A percentile compares a stretch with the other conserved stretches of the same genome.
Evolutionary conservation across 2,797 vertebrate species (phyloP).

Genomic region (Alfaro cultratus): DNA sequence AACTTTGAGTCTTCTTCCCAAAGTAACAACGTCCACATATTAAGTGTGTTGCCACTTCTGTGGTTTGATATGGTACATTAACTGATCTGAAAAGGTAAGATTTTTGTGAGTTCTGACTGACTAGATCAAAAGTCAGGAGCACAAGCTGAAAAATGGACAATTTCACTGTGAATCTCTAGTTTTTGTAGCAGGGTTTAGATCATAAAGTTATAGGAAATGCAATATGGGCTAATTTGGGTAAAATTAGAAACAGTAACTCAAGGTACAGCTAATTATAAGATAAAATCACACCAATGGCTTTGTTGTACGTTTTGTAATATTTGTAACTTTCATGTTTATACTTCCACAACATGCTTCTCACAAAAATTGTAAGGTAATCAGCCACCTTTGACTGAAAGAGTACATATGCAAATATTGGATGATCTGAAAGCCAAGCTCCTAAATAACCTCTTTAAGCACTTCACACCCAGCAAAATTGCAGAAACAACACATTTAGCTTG

Average conservation of each 20-base stretch:
- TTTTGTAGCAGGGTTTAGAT: constrained; percentile 48
- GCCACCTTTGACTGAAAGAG: constrained; percentile 32
- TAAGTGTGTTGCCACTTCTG: neutral
- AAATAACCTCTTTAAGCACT: constrained; percentile 49
- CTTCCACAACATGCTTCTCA: constrained; percentile 42
- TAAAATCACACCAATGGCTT: constrained; percentile 19
- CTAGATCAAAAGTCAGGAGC: neutral
- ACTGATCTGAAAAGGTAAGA: neutral
- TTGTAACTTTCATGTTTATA: constrained; percentile 45
- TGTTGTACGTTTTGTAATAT: constrained; percentile 26
- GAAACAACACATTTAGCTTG: constrained; percentile 35
- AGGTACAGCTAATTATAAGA: constrained; percentile 14
- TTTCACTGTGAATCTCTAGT: neutral
- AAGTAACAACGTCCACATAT: neutral
- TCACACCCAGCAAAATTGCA: constrained; percentile 42
- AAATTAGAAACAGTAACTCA: constrained; percentile 15
- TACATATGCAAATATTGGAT: constrained; percentile 50
- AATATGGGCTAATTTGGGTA: constrained; percentile 40
- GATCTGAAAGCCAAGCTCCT: constrained; percentile 43
- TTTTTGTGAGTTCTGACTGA: neutral
- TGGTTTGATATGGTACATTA: neutral
- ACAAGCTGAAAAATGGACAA: neutral
- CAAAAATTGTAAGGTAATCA: constrained; percentile 37
- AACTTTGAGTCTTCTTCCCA: neutral
- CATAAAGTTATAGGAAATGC: constrained; percentile 56